Evolutionary conservation across 2,888 invertebrate species (phyloP), one percentile per base, ranked within the genome.

Genomic region (Parnassius orleans): DNA sequence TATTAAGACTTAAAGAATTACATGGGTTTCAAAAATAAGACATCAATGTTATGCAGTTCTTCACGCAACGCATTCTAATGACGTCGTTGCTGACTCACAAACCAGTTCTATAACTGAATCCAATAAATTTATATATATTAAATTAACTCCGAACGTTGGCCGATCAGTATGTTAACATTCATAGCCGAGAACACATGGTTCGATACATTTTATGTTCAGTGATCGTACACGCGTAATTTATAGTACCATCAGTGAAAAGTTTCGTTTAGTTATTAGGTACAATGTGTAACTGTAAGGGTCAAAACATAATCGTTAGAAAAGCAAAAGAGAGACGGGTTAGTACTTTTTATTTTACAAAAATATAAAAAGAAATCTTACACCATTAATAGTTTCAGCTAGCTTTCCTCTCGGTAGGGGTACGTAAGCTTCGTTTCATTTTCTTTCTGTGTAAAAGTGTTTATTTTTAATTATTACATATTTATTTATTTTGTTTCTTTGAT

Each of bases 221-320:
- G 51, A 5, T 50, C 53, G 41, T 14, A 11, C 65, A 67, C 41
- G 68, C 67, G 48, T 48, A 61, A 64, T 68, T 52, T 66, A 68
- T 65, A 60, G 63, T 57, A 63, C 56, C 14, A 47, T 72, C 56
- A 61, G 68, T 65, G 56, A 53, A 66, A 65, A 66, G 12, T 52
- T 68, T 62, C 53, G 60, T 10, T 44, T 61, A 51, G 57, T 61
- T 48, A 51, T 65, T 60, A 19, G 2, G 19, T 19, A 69, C 66
- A 15, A 76, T 81, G 79, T 80, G 82, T 66, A 74, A 74, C 52
- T 75, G 75, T 61, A 78, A 73, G 48, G 68, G 69, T 59, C 72
- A 68, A 65, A 65, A 70, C 63, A 73, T 71, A 53, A 76, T 69
- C 42, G 61, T 63, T 53, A 72, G 73, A 64, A 74, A 72, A 43